Conservation (phyloP, 64 coral and sea anemone genomes). For the Montipora capricornis region DNA sequence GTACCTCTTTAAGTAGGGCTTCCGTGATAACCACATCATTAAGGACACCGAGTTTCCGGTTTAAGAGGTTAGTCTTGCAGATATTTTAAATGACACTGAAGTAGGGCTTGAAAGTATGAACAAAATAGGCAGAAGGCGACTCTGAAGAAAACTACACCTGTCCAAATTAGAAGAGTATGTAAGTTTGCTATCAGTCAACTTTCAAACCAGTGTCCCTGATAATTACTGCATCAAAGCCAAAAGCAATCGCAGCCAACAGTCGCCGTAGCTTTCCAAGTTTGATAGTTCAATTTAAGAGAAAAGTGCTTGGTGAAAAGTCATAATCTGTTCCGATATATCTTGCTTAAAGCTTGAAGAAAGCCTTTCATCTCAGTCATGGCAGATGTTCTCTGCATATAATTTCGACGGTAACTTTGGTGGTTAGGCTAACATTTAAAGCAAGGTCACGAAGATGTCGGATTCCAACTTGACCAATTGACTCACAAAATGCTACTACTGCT, state of each 20-base stretch:
- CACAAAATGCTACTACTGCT: no score
- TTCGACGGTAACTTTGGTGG: background rate
- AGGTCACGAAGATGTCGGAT: no score
- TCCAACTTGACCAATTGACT: no score
- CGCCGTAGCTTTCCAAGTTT: background rate
- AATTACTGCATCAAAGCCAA: no score
- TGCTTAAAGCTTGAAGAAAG: background rate
- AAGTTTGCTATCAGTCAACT: background rate
- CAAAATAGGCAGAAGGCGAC: background rate
- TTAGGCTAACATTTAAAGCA: background rate
- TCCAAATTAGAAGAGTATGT: background rate
- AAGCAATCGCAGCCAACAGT: background rate
- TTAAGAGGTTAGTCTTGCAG: background rate
- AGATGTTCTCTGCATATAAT: background rate
- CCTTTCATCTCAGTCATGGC: background rate
- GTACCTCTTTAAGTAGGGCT: background rate
- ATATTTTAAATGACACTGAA: slow-evolving; percentile 19
- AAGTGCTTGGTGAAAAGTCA: background rate
- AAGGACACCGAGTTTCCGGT: slow-evolving; percentile 10
- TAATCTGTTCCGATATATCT: background rate
- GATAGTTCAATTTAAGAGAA: background rate
- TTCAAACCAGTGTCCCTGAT: background rate
- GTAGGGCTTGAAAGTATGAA: background rate
- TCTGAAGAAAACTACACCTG: background rate
- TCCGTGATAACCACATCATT: slow-evolving; percentile 32